These are phyloP conservation scores for Drosophila bifasciata DNA, from an alignment of 1,140 invertebrate genomes.

Conservation along the genomic window DNA sequence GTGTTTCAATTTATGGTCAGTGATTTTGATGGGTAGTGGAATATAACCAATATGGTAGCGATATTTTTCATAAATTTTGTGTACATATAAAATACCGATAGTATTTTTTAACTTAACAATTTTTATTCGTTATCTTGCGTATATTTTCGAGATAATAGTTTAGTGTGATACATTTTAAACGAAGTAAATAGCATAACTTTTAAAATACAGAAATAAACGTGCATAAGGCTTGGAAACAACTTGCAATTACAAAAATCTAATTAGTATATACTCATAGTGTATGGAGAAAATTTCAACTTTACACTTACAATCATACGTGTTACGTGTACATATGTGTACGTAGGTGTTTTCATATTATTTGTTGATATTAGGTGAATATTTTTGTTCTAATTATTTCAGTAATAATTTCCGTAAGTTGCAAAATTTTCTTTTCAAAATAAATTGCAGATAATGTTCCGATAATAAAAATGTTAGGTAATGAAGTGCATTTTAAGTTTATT, in stretches of 20 bases:
- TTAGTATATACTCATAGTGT: constrained; percentile 22
- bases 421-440: background rate
- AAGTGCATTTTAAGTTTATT: no score
- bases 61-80: no score
- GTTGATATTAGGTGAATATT: constrained; percentile 26
- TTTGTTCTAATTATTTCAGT: background rate
- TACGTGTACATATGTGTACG: constrained; percentile 52
- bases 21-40: no score
- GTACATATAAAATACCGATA: no score
- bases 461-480: background rate
- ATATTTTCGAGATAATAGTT: constrained; percentile 39
- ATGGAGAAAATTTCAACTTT: constrained; percentile 39
- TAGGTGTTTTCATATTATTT: constrained; percentile 42
- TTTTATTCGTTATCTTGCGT: constrained; percentile 42
- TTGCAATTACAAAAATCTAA: background rate
- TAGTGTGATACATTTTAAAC: constrained; percentile 43
- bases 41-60: no score
- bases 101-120: constrained; percentile 35
- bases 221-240: constrained; percentile 4
- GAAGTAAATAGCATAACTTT: constrained; percentile 8
- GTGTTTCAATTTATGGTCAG: no score
- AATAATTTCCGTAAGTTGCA: background rate
- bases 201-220: constrained; percentile 1
- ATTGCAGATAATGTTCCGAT: background rate
- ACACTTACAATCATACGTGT: constrained; percentile 41